phyloP scores from a whole-genome alignment of 2,797 vertebrate species.

The Sylvilagus floridanus region DNA sequence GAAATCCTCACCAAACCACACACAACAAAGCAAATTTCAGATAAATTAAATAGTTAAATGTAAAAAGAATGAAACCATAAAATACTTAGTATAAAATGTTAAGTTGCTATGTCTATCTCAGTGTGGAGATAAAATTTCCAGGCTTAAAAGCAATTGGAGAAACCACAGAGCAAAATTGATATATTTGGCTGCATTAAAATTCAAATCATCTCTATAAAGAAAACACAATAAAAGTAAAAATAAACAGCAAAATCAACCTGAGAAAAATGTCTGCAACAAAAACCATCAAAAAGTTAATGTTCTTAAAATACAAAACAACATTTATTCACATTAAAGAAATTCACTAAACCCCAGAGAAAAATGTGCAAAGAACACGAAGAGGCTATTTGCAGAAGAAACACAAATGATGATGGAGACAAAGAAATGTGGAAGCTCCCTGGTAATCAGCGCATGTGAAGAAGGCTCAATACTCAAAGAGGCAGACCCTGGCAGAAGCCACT shows the following conservation, averaged over 20 bases:
- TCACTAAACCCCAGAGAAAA: conserved; percentile 58
- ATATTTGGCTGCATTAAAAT: conserved; percentile 61
- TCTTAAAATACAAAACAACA: conserved; percentile 66
- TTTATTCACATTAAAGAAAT: conserved; percentile 19
- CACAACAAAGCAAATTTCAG: conserved; percentile 31
- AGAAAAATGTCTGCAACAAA: conserved; percentile 71
- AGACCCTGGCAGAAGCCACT: not conserved
- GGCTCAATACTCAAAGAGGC: not conserved
- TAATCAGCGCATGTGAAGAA: conserved; percentile 5
- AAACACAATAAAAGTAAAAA: conserved; percentile 36
- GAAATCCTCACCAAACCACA: not conserved
- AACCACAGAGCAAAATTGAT: conserved; percentile 53
- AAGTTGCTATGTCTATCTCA: conserved; percentile 38
- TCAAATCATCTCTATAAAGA: conserved; percentile 51
- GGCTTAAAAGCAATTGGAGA: conserved; percentile 48
- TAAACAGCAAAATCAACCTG: conserved; percentile 72
- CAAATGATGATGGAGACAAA: conserved; percentile 27
- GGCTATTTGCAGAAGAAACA: conserved; percentile 46
- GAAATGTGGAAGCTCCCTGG: not conserved
- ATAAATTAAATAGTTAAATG: conserved; percentile 59
- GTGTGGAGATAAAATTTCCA: conserved; percentile 60
- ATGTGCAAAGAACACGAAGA: conserved; percentile 51
- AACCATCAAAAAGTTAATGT: conserved; percentile 61
- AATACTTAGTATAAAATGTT: conserved; percentile 57
- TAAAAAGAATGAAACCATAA: conserved; percentile 21